These are phyloP conservation scores for Tichodroma muraria DNA, from an alignment of 2,113 vertebrate species.

Conservation along the genomic window DNA sequence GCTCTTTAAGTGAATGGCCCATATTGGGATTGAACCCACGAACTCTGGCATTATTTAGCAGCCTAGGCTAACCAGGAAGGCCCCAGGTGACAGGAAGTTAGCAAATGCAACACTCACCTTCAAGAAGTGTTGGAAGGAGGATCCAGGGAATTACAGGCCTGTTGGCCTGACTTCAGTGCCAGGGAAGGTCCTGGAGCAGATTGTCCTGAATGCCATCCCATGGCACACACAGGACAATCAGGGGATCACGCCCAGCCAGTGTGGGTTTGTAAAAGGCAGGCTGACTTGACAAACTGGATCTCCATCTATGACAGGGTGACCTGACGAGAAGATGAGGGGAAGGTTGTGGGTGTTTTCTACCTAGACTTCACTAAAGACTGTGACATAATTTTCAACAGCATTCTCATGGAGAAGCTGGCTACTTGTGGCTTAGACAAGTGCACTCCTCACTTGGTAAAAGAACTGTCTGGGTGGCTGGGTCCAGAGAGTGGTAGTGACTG, in stretches of 20 bases:
- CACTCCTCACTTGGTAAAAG: background rate
- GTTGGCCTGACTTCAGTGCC: background rate
- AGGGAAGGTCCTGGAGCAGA: background rate
- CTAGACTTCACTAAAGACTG: background rate
- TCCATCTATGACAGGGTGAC: background rate
- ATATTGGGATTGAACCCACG: background rate
- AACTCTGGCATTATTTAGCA: background rate
- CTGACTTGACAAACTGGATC: background rate
- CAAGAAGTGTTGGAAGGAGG: background rate
- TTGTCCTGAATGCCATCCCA: background rate
- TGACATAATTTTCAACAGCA: background rate
- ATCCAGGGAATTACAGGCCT: background rate
- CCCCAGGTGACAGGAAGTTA: background rate
- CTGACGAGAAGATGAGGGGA: background rate
- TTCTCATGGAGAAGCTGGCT: background rate
- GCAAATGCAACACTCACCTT: background rate
- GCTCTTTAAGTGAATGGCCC: background rate
- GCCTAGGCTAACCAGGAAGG: background rate
- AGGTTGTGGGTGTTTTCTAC: background rate
- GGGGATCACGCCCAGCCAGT: background rate
- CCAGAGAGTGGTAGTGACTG: background rate
- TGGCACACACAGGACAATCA: rapidly evolving
- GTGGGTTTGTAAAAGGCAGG: background rate
- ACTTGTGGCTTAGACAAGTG: background rate
- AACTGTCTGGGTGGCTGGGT: rapidly evolving